Percentiles rank a stretch among this genome's conserved stretches.
Evolutionary conservation across 1,140 invertebrate genomes (phyloP).

Genomic region (Penaeus chinensis): DNA sequence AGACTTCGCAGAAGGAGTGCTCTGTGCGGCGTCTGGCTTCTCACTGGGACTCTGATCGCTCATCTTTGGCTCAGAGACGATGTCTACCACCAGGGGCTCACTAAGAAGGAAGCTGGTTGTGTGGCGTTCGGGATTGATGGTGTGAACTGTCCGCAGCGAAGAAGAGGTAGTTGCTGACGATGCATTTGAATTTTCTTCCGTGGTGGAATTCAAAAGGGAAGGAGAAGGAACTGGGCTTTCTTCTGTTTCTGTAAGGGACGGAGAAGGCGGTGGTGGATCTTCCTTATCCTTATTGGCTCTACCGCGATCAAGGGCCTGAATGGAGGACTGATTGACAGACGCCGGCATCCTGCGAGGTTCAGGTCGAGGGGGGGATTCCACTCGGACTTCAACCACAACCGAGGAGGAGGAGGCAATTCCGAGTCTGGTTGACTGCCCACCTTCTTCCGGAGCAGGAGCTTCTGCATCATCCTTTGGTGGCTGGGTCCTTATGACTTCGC

Average conservation of each 20-base stretch:
- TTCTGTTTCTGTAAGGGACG: not conserved
- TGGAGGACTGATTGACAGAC: not conserved
- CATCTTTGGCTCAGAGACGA: not conserved
- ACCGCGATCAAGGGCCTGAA: not conserved
- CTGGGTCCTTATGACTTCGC: not conserved
- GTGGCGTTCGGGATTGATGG: not conserved
- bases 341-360: not conserved
- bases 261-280: no score
- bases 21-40: not conserved
- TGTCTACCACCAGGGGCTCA: slow-evolving; percentile 1
- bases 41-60: not conserved
- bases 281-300: not conserved
- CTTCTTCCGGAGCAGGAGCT: not conserved
- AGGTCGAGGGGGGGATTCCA: slow-evolving; percentile 25
- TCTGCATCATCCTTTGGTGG: not conserved
- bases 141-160: not conserved
- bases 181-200: not conserved
- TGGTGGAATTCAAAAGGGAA: not conserved
- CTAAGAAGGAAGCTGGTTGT: slow-evolving; percentile 15
- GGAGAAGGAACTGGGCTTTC: not conserved
- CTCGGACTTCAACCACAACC: slow-evolving; percentile 44
- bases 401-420: slow-evolving; percentile 42
- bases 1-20: not conserved
- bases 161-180: not conserved
- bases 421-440: slow-evolving; percentile 8